A percentile compares a stretch with the other conserved stretches of the same genome.
Evolutionary conservation across 2,888 invertebrate genomes (phyloP).

Genomic region (Brassicogethes aeneus): DNA sequence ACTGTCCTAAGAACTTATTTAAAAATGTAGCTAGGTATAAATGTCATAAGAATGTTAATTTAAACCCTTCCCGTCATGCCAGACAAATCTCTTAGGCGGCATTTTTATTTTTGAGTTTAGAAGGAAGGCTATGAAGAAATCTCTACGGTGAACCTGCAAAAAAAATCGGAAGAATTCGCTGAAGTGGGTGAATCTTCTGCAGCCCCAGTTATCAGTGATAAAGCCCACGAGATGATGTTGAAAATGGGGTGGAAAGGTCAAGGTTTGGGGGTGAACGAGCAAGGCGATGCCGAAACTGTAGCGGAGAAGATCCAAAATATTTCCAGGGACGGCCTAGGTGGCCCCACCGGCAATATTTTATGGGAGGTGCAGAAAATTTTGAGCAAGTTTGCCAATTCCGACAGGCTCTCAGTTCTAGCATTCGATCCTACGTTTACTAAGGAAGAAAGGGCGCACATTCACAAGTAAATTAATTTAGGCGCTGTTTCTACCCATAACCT

Average conservation of each 20-base stretch:
- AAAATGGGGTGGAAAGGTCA: slow-evolving; percentile 30
- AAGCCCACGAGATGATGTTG: slow-evolving; percentile 27
- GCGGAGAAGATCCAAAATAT: slow-evolving; percentile 25
- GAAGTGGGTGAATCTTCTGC: no score
- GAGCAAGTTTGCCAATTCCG: slow-evolving; percentile 22
- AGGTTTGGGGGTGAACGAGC: slow-evolving; percentile 26
- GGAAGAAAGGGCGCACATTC: slow-evolving; percentile 27
- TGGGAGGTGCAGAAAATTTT: slow-evolving; percentile 22
- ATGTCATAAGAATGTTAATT: no score
- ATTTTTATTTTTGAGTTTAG: no score
- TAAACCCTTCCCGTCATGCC: no score
- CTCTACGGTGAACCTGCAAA: not conserved
- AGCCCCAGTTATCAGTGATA: no score
- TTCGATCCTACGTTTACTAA: slow-evolving; percentile 26
- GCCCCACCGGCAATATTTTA: not conserved
- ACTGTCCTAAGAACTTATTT: no score
- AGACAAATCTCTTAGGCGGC: no score
- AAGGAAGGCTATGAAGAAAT: not conserved
- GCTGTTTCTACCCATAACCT: slow-evolving; percentile 5
- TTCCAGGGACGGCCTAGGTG: not conserved
- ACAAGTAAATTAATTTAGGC: slow-evolving; percentile 16
- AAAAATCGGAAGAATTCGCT: slow-evolving; percentile 4
- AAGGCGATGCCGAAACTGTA: slow-evolving; percentile 24
- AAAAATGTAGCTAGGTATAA: no score
- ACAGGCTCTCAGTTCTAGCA: slow-evolving; percentile 22